Base-by-base conservation (phyloP, 2,113 vertebrate genomes). In the Lampris incognitus region DNA sequence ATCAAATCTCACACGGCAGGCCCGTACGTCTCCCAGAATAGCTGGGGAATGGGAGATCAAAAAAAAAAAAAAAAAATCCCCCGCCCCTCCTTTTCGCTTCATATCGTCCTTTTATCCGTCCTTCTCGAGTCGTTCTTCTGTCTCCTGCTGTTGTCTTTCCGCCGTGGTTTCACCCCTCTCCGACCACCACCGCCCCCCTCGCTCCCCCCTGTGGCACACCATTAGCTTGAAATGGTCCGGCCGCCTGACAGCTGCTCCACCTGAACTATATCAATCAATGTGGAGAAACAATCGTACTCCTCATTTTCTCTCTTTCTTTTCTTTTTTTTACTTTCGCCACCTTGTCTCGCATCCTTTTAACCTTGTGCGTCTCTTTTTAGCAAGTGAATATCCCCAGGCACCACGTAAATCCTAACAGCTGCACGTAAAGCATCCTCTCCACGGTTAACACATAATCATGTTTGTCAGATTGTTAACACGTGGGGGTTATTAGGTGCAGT, bases 191-290 rank as follows among this genome's bases (percentile, higher is more conserved):
- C 39, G 38, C 48, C 64, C 4, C 66, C 40, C 24, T 54, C 54
- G 1, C 48, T 46, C 54, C 60, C 13, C 6, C 55, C 78, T 66
- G 41, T 40, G 86, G 82, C 81, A 90, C 87, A 87, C 89, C 69
- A 91, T 94, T 93, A 91, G 85, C 87, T 93, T 90, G 86, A 89
- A 91, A 94, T 88, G 90, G 88, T 91, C 94, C 89, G 87, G 92
- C 90, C 87, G 92, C 92, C 91, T 91, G 89, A 89, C 91, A 91
- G 93, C 88, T 90, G 85, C 88, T 94, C 87, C 88, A 96, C 95
- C 95, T 96, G 94, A 94, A 94, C 94, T 94, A 95, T 92, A 91
- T 80, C 93, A 96, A 96, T 87, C 92, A 94, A 92, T 83, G 94
- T 96, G 94, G 96, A 95, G 93, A 97, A 89, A 40, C 78, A 93